phyloP scores from a whole-genome alignment of 2,888 invertebrate species.

The Tortrix viridana region DNA sequence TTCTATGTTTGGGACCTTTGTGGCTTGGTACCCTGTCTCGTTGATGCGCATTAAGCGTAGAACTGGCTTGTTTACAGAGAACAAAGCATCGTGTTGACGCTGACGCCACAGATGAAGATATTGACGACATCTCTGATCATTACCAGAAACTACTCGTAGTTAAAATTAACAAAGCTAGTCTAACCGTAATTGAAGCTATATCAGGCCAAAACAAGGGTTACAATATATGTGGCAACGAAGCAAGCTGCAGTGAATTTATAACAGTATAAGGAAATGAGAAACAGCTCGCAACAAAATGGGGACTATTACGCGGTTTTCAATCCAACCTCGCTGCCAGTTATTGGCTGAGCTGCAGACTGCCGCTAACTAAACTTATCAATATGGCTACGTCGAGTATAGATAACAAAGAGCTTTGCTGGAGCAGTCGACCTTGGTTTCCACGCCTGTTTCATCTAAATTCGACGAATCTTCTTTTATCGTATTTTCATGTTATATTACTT shows the following conservation, averaged over 20 bases:
- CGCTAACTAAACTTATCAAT: constrained; percentile 10
- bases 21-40: constrained; percentile 39
- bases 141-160: no score
- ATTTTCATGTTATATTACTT: no score
- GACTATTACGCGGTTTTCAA: constrained; percentile 42
- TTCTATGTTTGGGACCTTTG: constrained; percentile 49
- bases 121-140: not conserved
- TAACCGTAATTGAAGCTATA: not conserved
- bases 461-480: no score
- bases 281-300: not conserved
- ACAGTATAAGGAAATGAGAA: constrained; percentile 4
- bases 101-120: not conserved
- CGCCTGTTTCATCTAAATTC: not conserved
- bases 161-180: not conserved
- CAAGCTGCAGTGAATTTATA: constrained; percentile 1
- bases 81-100: constrained; percentile 15
- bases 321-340: constrained; percentile 47
- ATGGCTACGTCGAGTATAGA: not conserved
- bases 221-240: not conserved
- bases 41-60: constrained; percentile 23
- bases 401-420: constrained; percentile 6
- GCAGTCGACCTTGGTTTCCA: not conserved
- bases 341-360: constrained; percentile 46
- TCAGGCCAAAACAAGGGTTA: not conserved
- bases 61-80: constrained; percentile 8